A percentile compares a stretch with the other conserved stretches of the same genome.
These are phyloP conservation scores for Eremophila alpestris DNA, from an alignment of 2,797 vertebrate species.

Conservation along the genomic window DNA sequence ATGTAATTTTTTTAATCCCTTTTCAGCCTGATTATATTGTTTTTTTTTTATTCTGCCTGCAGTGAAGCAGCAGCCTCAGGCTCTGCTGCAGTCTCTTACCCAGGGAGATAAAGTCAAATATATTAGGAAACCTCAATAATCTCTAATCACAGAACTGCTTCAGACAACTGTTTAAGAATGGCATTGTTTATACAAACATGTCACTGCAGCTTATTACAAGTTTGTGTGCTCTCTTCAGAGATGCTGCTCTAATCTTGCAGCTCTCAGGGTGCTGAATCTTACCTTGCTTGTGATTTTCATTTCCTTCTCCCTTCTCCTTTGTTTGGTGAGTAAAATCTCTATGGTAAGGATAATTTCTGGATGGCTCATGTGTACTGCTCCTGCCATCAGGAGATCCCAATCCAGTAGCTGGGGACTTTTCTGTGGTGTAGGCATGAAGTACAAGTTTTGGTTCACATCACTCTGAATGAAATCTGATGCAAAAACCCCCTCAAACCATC, in stretches of 20 bases:
- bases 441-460: background rate
- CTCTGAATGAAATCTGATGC: background rate
- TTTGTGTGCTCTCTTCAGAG: background rate
- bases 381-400: background rate
- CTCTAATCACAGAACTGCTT: background rate
- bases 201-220: background rate
- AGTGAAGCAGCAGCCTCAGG: background rate
- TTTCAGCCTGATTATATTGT: background rate
- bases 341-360: background rate
- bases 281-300: background rate
- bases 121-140: background rate
- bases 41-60: background rate
- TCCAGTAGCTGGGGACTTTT: background rate
- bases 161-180: background rate
- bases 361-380: background rate
- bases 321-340: background rate
- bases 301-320: background rate
- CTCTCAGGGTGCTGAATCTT: background rate
- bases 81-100: background rate
- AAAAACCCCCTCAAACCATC: accelerated
- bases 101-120: background rate
- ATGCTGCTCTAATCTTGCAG: background rate
- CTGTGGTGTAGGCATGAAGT: background rate
- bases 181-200: background rate
- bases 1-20: background rate